Base-by-base conservation (phyloP, 2,888 invertebrate species). In the Eulithis prunata region DNA sequence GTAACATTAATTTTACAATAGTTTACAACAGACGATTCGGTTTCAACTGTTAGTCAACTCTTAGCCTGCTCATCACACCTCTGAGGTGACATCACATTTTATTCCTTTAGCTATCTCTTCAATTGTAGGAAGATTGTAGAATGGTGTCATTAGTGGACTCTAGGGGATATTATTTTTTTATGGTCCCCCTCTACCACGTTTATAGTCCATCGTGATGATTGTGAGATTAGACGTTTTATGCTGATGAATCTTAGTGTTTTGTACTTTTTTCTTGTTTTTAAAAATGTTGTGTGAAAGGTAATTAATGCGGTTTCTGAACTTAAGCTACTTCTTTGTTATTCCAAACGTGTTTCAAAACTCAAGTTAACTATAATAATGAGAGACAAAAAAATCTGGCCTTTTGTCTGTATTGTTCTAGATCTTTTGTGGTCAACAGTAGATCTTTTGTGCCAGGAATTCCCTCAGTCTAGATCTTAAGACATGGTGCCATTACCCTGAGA, bases 101-200 rank as follows among this genome's bases (percentile, higher is more conserved):
- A 53, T 53, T 61, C 38, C 46, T 36, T 59, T 45, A 47, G 52
- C 46, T 54, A 61, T 61, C 54, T 54, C 60, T 61, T 54, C 54
- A 61, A 60, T 61, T 54, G 60, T 46, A 54, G 46, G 60, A 61
- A 61, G 60, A 61, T 61, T 61, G 54, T 53, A 54, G 46, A 61
- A 61, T 61, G 54, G 47, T 54, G 54, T 61, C 60, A 61, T 61
- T 61, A 57, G 62, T 46, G 13, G 62, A 57, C 57, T 52, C 53
- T 53, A 57, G 46, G 46, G 62, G 52, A 62, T 56, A 62, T 62
- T 57, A 62, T 62, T 62, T 62, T 62, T 62, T 59, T 59, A 59
- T 53, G 52, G 43, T 32, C 52, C 43, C 62, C 59, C 49, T 45
- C 55, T 54, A 47, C 47, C 36, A 54, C 55, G 32, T 55, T 64